Evolutionary conservation across 2,113 vertebrate species (phyloP).

Genomic region (Butorides virescens): DNA sequence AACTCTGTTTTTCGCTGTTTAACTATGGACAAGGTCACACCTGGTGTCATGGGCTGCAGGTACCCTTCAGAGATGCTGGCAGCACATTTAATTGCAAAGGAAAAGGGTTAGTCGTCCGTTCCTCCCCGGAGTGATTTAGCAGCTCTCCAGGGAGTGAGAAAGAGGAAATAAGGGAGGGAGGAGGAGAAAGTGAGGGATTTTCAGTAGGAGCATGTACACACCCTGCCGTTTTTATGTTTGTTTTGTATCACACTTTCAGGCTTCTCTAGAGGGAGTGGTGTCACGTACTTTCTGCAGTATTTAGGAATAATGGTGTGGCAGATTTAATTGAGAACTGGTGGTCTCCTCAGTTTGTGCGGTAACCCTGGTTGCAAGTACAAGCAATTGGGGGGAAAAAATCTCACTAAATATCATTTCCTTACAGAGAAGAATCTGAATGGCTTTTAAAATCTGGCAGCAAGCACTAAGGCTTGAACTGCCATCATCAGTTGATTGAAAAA

Average conservation of each 20-base stretch:
- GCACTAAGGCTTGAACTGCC: not conserved
- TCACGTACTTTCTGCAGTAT: not conserved
- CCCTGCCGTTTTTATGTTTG: not conserved
- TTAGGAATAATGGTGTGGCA: not conserved
- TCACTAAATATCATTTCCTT: not conserved
- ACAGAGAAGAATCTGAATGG: not conserved
- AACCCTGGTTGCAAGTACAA: not conserved
- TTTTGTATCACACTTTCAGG: not conserved
- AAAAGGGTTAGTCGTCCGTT: not conserved
- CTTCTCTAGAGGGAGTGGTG: not conserved
- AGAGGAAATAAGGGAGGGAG: not conserved
- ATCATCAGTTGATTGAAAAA: not conserved
- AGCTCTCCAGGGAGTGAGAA: not conserved
- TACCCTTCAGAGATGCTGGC: not conserved
- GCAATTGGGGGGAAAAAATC: not conserved
- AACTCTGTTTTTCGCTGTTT: not conserved
- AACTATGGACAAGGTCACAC: not conserved
- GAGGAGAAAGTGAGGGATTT: not conserved
- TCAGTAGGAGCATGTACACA: not conserved
- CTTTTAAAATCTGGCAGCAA: not conserved
- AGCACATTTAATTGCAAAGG: not conserved
- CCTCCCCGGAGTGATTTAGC: not conserved
- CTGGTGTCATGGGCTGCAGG: not conserved
- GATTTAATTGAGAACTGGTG: not conserved
- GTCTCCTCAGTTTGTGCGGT: not conserved